Evolutionary conservation across 2,113 vertebrate species (phyloP), one percentile per base, ranked within the genome.

Genomic region (Riparia riparia): DNA sequence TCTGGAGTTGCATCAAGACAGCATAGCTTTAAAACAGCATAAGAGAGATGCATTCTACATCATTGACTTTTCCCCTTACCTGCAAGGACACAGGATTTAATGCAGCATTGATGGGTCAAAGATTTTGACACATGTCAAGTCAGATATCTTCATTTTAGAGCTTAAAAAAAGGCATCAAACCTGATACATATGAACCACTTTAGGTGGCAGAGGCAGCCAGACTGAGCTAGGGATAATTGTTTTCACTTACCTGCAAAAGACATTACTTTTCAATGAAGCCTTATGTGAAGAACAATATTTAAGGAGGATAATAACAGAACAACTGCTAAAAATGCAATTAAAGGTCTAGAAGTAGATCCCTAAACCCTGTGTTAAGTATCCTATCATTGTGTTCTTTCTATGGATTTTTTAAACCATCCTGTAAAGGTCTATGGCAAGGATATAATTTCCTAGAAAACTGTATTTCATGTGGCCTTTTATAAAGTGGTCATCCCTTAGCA

Each of bases 41-140:
- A 58, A 93, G 47, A 90, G 71, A 91, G 20, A 64, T 41, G 42
- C 50, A 50, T 92, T 96, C 89, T 90, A 66, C 79, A 45, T 94
- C 94, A 94, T 69, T 91, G 82, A 91, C 89, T 90, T 96, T 81
- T 74, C 56, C 32, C 57, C 56, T 93, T 93, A 88, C 81, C 69
- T 83, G 58, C 92, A 96, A 92, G 89, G 92, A 90, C 93, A 89
- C 10, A 69, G 37, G 89, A 90, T 90, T 89, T 94, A 95, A 95
- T 91, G 87, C 34, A 73, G 72, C 82, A 24, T 84, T 90, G 89
- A 94, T 80, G 61, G 54, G 57, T 86, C 90, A 90, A 90, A 91
- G 93, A 95, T 90, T 95, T 65, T 94, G 81, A 94, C 69, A 78
- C 16, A 49, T 76, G 90, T 91, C 95, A 96, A 93, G 88, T 74